These are phyloP conservation scores for Molossus alvarezi DNA, from an alignment of 2,797 vertebrate species.

Conservation along the genomic window DNA sequence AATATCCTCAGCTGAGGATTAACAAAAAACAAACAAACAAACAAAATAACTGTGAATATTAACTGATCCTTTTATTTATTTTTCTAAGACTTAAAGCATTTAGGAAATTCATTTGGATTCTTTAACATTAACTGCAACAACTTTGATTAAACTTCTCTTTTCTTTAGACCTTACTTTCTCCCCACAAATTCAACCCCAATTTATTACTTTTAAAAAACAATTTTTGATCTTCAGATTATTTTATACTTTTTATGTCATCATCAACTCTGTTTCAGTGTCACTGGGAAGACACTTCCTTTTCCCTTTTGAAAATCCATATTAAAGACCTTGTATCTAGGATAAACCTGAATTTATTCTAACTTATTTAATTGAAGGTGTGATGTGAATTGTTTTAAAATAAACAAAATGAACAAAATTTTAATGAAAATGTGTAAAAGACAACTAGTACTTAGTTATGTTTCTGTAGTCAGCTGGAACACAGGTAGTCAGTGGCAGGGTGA, in stretches of 20 bases:
- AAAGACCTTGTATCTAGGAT: background rate
- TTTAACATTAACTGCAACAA: background rate
- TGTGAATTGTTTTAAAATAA: slow-evolving; percentile 33
- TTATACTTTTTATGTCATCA: background rate
- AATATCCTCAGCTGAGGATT: too few species aligned
- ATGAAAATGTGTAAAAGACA: background rate
- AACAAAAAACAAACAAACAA: too few species aligned
- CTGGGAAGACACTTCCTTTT: background rate
- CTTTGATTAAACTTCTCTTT: slow-evolving; percentile 45
- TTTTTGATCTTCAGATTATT: background rate
- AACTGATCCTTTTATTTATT: background rate
- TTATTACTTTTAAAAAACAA: background rate
- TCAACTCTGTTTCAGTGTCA: background rate
- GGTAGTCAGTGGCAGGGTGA: too few species aligned
- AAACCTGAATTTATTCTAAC: slow-evolving; percentile 7
- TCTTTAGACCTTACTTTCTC: background rate
- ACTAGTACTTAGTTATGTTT: background rate
- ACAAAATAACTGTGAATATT: background rate
- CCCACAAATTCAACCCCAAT: fast-evolving
- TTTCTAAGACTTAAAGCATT: background rate
- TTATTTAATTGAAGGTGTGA: background rate
- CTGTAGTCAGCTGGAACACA: too few species aligned
- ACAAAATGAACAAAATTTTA: slow-evolving; percentile 25
- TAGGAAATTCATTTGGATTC: slow-evolving; percentile 43
- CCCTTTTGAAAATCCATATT: background rate